A percentile compares a stretch with the other conserved stretches of the same genome.
Conservation (phyloP, 2,797 vertebrate genomes). For the Vireo griseus region DNA sequence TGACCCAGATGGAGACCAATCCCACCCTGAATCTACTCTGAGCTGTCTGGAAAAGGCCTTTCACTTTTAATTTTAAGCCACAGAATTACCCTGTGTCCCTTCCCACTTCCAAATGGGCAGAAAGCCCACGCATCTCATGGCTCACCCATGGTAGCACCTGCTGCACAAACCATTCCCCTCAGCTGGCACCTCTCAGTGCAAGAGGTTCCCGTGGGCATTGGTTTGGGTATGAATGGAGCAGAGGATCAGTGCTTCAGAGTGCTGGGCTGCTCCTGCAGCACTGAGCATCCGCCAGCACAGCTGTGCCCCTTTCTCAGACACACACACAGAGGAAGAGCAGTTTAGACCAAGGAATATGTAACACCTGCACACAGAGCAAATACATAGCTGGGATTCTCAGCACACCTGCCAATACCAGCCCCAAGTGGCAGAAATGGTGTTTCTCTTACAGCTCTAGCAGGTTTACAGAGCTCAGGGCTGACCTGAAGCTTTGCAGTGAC, state of each 20-base stretch:
- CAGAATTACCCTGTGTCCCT: not conserved
- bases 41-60: not conserved
- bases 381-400: not conserved
- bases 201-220: rapidly evolving
- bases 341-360: not conserved
- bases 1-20: rapidly evolving
- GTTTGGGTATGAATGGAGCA: not conserved
- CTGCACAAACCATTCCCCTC: not conserved
- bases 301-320: not conserved
- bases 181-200: not conserved
- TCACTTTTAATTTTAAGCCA: not conserved
- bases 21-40: not conserved
- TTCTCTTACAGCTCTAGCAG: not conserved
- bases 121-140: not conserved
- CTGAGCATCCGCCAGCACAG: rapidly evolving
- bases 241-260: not conserved
- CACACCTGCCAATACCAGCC: not conserved
- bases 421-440: not conserved
- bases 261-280: not conserved
- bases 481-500: not conserved
- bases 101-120: not conserved
- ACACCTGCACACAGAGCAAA: not conserved
- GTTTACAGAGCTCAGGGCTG: not conserved
- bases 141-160: rapidly evolving
- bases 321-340: not conserved